Percentiles rank a stretch among this genome's conserved stretches.
Evolutionary conservation across 2,113 vertebrate species (phyloP).

Genomic region (Chloropsis hardwickii): DNA sequence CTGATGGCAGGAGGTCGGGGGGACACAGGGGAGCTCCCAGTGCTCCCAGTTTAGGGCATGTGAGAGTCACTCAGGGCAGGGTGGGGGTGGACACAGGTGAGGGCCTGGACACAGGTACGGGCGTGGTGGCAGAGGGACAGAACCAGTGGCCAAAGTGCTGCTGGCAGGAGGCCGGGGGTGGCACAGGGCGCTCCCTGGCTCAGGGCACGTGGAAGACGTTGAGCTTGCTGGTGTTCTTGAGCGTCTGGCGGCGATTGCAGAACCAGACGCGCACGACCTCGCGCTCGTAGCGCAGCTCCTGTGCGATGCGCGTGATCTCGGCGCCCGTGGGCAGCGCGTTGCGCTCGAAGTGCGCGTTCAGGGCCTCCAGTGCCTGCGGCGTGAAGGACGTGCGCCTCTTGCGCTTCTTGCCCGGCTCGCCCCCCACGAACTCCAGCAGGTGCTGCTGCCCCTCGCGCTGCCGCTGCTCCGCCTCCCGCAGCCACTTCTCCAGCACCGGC

Average conservation of each 20-base stretch:
- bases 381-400: slow-evolving; percentile 96
- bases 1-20: neutral
- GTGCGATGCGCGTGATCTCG: slow-evolving; percentile 95
- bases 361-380: slow-evolving; percentile 92
- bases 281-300: slow-evolving; percentile 95
- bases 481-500: slow-evolving; percentile 93
- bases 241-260: slow-evolving; percentile 95
- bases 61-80: too few relatives aligned
- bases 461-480: slow-evolving; percentile 92
- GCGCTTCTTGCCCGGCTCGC: slow-evolving; percentile 93
- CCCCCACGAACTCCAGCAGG: slow-evolving; percentile 95
- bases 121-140: neutral
- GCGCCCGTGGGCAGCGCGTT: slow-evolving; percentile 92
- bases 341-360: slow-evolving; percentile 96
- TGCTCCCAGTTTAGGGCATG: neutral
- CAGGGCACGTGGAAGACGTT: slow-evolving; percentile 90
- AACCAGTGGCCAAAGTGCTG: slow-evolving; percentile 49
- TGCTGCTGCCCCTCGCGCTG: slow-evolving; percentile 97
- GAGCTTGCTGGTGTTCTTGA: slow-evolving; percentile 98
- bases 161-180: neutral
- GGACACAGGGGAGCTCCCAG: neutral
- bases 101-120: neutral
- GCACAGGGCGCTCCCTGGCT: neutral
- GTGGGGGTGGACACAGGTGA: too few relatives aligned
- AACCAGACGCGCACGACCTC: slow-evolving; percentile 97